phyloP scores from a whole-genome alignment of 2,113 vertebrate species.

The Gallinago undulata region DNA sequence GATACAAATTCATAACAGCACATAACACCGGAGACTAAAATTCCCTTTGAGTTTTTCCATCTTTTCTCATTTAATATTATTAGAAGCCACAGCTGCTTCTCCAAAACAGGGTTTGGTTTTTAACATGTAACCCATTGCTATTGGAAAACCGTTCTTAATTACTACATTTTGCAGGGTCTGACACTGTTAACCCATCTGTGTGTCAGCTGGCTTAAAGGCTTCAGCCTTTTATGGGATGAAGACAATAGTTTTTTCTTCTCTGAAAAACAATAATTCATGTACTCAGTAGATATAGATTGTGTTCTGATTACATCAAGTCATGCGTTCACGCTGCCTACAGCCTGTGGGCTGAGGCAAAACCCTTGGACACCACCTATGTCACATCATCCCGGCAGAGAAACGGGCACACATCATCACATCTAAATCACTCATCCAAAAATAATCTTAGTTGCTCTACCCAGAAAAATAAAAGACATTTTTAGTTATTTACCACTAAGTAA shows the following conservation, averaged over 20 bases:
- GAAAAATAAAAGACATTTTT: slow-evolving; percentile 15
- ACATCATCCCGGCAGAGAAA: not conserved
- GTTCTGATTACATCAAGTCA: slow-evolving; percentile 1
- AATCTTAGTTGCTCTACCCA: not conserved
- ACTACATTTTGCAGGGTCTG: not conserved
- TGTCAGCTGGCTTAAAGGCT: not conserved
- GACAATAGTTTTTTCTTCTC: not conserved
- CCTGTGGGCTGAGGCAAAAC: slow-evolving; percentile 25
- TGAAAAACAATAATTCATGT: not conserved
- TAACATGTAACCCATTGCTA: not conserved
- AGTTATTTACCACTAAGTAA: slow-evolving; percentile 29
- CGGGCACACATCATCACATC: not conserved
- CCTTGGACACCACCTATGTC: slow-evolving; percentile 35
- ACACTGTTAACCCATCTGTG: not conserved
- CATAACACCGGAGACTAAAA: not conserved
- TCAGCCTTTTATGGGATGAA: not conserved
- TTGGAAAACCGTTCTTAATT: not conserved
- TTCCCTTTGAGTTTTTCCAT: not conserved
- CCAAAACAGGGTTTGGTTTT: not conserved
- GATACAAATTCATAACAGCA: not conserved
- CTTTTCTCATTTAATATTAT: not conserved
- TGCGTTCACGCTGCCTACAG: slow-evolving; percentile 31
- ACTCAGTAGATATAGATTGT: not conserved
- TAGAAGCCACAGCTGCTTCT: not conserved
- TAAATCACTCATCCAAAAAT: slow-evolving; percentile 15